phyloP scores from a whole-genome alignment of 1,140 invertebrate genomes.

The Sycophila sp. region DNA sequence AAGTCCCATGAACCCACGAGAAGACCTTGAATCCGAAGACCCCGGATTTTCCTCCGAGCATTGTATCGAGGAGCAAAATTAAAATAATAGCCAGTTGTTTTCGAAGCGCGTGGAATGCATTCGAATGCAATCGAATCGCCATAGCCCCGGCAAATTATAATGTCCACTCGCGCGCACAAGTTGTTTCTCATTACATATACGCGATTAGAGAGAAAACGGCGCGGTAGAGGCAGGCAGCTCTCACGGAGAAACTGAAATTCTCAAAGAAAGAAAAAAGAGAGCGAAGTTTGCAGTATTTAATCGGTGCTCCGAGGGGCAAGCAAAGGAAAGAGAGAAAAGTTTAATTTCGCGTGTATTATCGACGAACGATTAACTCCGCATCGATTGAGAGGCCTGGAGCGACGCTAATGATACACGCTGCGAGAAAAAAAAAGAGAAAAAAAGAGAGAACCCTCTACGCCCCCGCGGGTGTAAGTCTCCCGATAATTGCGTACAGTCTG shows the following conservation, averaged over 20 bases:
- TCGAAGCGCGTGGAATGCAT: too few relatives aligned
- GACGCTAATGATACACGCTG: constrained; percentile 20
- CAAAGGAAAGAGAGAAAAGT: constrained; percentile 8
- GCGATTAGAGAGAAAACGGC: too few relatives aligned
- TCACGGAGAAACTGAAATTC: too few relatives aligned
- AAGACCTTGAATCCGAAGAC: constrained; percentile 17
- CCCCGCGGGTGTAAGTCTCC: background rate
- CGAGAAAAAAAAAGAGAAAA: constrained; percentile 37
- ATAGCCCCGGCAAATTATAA: too few relatives aligned
- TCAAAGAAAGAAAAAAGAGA: too few relatives aligned
- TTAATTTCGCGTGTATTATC: constrained; percentile 24
- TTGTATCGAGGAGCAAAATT: constrained; percentile 3
- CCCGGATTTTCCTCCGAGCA: background rate
- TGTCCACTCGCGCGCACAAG: too few relatives aligned
- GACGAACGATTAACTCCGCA: constrained; percentile 19
- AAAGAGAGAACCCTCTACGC: constrained; percentile 36
- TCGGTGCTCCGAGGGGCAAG: too few relatives aligned
- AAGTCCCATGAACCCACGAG: constrained; percentile 4
- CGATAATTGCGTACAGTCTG: constrained; percentile 9
- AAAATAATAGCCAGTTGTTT: constrained; percentile 30
- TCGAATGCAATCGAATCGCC: too few relatives aligned
- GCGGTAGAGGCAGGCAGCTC: too few relatives aligned
- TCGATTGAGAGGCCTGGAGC: constrained; percentile 5
- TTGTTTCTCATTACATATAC: too few relatives aligned
- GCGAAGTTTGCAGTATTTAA: too few relatives aligned